Evolutionary conservation across 2,113 vertebrate genomes (phyloP).

Genomic region (Alethe castanea): DNA sequence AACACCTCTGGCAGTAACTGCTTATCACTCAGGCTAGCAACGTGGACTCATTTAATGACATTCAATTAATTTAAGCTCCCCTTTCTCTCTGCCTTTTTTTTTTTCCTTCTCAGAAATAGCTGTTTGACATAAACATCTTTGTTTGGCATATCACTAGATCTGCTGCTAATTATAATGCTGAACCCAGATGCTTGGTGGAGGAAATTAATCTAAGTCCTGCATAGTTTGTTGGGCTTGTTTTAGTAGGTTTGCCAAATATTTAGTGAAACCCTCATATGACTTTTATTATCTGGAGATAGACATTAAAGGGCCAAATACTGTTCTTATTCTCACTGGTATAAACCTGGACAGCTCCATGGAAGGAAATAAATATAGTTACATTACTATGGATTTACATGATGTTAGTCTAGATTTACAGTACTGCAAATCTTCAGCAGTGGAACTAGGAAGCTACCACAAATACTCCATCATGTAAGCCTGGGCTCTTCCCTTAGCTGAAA

Average conservation of each 20-base stretch:
- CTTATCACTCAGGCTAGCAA: conserved; percentile 14
- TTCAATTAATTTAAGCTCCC: neutral
- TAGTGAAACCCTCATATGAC: conserved; percentile 58
- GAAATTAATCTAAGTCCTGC: conserved; percentile 65
- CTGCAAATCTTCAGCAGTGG: neutral
- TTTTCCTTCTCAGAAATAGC: conserved; percentile 9
- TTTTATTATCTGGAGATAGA: conserved; percentile 56
- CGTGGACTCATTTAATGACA: conserved; percentile 13
- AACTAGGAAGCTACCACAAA: neutral
- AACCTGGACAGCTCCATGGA: conserved; percentile 31
- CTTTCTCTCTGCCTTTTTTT: neutral
- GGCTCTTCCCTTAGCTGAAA: neutral
- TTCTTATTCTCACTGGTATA: conserved; percentile 39
- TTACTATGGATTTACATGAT: neutral
- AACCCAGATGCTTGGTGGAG: conserved; percentile 62
- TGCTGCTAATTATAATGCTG: conserved; percentile 67
- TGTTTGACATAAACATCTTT: conserved; percentile 66
- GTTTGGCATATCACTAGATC: conserved; percentile 61
- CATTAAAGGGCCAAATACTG: conserved; percentile 53
- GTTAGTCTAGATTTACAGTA: neutral
- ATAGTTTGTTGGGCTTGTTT: conserved; percentile 60
- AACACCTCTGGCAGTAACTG: neutral
- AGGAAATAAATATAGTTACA: conserved; percentile 18
- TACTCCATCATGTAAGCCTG: neutral
- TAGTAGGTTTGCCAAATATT: conserved; percentile 66